Evolutionary conservation across 2,113 vertebrate species (phyloP).

Genomic region (Neolamprologus hecqui): DNA sequence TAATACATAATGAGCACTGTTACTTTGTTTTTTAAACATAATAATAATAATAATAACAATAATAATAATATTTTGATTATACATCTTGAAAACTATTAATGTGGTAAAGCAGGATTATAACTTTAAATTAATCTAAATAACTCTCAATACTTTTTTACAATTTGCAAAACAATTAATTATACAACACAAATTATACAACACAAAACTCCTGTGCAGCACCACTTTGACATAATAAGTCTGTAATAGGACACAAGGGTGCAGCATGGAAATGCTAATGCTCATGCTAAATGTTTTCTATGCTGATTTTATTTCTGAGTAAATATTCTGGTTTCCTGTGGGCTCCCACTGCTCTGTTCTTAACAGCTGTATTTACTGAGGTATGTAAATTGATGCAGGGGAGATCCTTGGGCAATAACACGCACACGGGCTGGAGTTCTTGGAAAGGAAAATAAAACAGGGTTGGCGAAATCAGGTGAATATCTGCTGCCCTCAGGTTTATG

Average conservation of each 20-base stretch:
- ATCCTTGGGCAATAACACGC: background rate
- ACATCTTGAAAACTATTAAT: background rate
- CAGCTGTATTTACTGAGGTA: background rate
- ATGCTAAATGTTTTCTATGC: background rate
- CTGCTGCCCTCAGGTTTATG: background rate
- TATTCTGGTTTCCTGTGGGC: background rate
- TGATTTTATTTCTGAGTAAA: background rate
- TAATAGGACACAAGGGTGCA: background rate
- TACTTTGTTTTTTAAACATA: background rate
- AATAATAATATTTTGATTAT: background rate
- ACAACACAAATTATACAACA: background rate
- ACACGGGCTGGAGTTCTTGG: background rate
- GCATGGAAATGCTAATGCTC: background rate
- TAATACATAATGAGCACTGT: background rate
- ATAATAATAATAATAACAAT: background rate
- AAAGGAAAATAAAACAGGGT: slow-evolving; percentile 43
- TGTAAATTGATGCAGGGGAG: background rate
- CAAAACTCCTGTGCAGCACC: background rate
- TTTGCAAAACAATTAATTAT: background rate
- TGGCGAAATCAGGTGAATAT: background rate
- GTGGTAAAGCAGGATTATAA: background rate
- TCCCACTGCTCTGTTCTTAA: background rate
- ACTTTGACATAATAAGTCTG: background rate
- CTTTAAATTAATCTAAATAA: background rate
- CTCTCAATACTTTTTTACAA: background rate